Evolutionary conservation across 1,140 invertebrate species (phyloP), one percentile per base, ranked within the genome.

Genomic region (Saccostrea cuccullata): DNA sequence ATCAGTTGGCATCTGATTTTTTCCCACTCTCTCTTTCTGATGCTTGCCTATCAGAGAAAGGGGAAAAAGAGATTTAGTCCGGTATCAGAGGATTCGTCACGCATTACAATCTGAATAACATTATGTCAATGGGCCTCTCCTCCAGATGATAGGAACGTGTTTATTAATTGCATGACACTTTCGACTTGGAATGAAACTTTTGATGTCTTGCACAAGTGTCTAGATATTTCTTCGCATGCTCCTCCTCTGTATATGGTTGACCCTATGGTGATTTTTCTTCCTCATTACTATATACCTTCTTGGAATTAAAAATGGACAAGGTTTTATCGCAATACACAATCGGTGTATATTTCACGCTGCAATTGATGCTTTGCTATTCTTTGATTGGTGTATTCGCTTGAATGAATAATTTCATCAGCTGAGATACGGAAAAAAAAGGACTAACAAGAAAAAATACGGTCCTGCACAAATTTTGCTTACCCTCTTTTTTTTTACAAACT

Each of bases 71-170:
- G 70, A 77, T 77, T 77, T 77, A 77, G 70, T 77, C 23, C 67
- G 40, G 67, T 70, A 55, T 86, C 36, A n/a, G 17, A 23, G 47
- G 47, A 90, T 90, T 90, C 89, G 87, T 90, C 87, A 90, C 89
- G 84, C 86, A 86, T 87, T 64, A 70, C 84, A 85, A 83, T 30
- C 73, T 82, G 89, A 90, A 87, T 90, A 90, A 88, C 87, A 90
- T 88, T 85, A 82, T 87, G n/a, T 82, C 85, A 82, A 86, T 89
- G 85, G 85, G 82, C 60, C 30, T 23, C 30, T 55, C 64, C 64
- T 56, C 13, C 36, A 12, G 26, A 85, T 26, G 64, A 89, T 82
- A 86, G 77, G 67, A 89, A 86, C 77, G 40, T 84, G 47, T 86
- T 86, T 89, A 89, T 89, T 89, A 89, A 89, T 70, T 85, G 67